Base-by-base conservation (phyloP, 2,888 invertebrate genomes). In the Polia nebulosa region DNA sequence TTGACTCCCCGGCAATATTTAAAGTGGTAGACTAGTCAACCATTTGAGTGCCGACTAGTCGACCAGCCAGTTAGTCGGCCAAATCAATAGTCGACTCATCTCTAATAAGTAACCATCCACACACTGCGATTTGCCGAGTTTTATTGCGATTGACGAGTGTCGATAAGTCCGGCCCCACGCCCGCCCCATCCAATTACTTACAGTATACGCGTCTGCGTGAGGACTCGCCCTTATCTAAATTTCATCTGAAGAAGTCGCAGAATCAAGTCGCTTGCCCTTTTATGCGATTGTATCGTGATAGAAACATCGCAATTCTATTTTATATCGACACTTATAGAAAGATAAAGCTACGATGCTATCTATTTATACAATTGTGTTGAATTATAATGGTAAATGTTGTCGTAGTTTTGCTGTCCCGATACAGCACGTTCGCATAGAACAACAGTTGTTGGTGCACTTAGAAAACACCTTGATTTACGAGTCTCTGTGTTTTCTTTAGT, bases 141-240 rank as follows among this genome's bases (percentile, higher is more conserved):
- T 94, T 94, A 95, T 94, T 93, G 88, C 93, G 93, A 94, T 95
- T 91, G 92, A 92, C 88, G 90, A 89, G 83, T 84, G 84, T 85
- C 91, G 94, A 94, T 95, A 94, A 88, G 86, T 80, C 78, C 82
- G 77, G 80, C 88, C 90, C 89, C 83, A 86, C 85, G 85, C 84
- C 84, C 87, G 88, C 91, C 91, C 90, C 87, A 89, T 92, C 92
- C 95, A 95, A 95, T 95, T 95, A 95, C 94, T 95, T 94, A 92
- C 91, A 87, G 86, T 83, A 36, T 56, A 81, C 80, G 85, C 82
- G 62, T 82, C 87, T 87, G 88, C 89, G 90, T 87, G 88, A 83
- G 87, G 87, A 87, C 86, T 78, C 81, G 76, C 83, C 81, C 86
- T 89, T 94, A 95, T 95, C 95, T 93, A 89, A 93, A 94, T 92